These are phyloP conservation scores for Sterrhoptilus dennistouni DNA, from an alignment of 2,113 vertebrate species.

Conservation along the genomic window DNA sequence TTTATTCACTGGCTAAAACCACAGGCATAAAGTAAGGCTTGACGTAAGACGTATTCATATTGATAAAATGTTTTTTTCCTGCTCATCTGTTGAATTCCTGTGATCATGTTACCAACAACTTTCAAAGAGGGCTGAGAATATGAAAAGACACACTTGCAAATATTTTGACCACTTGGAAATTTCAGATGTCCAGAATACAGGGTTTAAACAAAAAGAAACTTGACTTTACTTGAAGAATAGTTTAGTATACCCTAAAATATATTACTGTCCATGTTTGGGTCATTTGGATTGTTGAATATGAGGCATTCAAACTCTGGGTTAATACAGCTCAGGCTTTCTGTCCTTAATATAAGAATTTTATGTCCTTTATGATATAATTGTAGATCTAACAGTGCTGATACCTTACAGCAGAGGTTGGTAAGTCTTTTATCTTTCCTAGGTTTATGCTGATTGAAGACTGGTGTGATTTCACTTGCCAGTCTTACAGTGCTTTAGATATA, in stretches of 20 bases:
- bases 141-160: neutral
- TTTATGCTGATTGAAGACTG: slow-evolving; percentile 18
- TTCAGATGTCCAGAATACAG: neutral
- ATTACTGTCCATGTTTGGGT: neutral
- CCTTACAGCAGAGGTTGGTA: slow-evolving; percentile 36
- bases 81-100: neutral
- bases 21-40: neutral
- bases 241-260: neutral
- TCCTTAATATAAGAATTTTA: neutral
- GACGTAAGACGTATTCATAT: neutral
- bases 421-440: slow-evolving; percentile 40
- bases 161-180: neutral
- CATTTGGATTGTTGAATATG: neutral
- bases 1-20: neutral
- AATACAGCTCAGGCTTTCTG: neutral
- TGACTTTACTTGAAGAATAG: neutral
- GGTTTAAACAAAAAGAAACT: neutral
- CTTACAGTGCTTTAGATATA: slow-evolving; percentile 36
- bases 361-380: neutral
- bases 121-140: neutral
- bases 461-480: slow-evolving; percentile 47
- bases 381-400: slow-evolving; percentile 19
- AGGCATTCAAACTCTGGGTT: neutral
- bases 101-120: neutral
- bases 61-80: neutral